Conservation (phyloP, 1,140 invertebrate genomes). For the Dendrolimus kikuchii region DNA sequence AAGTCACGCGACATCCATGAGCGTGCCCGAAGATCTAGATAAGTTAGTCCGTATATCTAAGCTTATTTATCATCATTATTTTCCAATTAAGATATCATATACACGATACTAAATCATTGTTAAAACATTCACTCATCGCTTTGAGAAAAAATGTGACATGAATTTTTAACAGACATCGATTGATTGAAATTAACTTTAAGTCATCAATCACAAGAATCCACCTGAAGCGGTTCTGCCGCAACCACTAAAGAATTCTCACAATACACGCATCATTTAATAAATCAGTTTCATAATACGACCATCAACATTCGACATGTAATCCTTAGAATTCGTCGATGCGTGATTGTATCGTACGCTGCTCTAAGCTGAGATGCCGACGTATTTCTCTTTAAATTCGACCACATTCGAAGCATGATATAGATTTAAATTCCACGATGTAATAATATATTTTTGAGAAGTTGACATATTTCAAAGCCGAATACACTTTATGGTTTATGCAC, state of each 20-base stretch:
- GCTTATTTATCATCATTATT: too few relatives aligned
- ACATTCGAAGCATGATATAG: constrained; percentile 32
- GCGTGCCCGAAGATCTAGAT: too few relatives aligned
- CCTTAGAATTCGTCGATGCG: constrained; percentile 34
- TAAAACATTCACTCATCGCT: too few relatives aligned
- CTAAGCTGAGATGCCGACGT: constrained; percentile 1
- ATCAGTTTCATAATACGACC: constrained; percentile 32
- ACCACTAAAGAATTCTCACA: constrained; percentile 31
- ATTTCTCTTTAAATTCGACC: constrained; percentile 20
- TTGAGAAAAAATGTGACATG: background rate
- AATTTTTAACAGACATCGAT: background rate
- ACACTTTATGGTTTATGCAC: constrained; percentile 10
- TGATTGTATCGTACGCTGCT: constrained; percentile 17
- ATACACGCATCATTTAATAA: constrained; percentile 34
- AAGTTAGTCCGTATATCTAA: too few relatives aligned
- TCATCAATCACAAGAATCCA: background rate
- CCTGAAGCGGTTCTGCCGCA: background rate
- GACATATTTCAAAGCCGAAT: constrained; percentile 18
- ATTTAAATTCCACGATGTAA: constrained; percentile 38
- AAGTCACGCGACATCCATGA: too few relatives aligned
- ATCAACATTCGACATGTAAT: constrained; percentile 42
- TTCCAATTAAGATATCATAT: too few relatives aligned
- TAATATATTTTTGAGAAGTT: constrained; percentile 24
- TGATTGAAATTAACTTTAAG: too few relatives aligned
- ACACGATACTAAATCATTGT: too few relatives aligned